Percentiles rank a stretch among this genome's conserved stretches.
Conservation (phyloP, 92 coral and sea anemone genomes). For the Epizoanthus rinbou region DNA sequence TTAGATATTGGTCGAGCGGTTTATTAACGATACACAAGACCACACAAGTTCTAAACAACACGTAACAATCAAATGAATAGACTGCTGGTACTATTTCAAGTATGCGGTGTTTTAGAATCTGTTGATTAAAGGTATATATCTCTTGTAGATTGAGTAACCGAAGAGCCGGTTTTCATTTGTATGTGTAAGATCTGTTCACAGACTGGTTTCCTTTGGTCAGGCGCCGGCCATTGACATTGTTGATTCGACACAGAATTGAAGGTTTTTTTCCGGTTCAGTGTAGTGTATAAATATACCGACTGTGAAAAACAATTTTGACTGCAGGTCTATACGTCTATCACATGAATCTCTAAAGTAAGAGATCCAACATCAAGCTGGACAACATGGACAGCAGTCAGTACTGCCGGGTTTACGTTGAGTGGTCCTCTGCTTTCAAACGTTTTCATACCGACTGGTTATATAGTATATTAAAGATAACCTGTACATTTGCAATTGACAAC, state of each 20-base stretch:
- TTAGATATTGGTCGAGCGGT: conserved; percentile 22
- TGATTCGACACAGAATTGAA: not conserved
- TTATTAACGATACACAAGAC: not conserved
- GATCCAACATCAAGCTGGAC: too few species aligned
- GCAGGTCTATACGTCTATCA: too few species aligned
- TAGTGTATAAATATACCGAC: too few species aligned
- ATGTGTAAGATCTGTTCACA: not conserved
- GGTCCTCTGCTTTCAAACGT: too few species aligned
- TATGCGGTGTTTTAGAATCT: not conserved
- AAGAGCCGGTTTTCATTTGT: not conserved
- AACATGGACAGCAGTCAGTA: too few species aligned
- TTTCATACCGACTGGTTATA: too few species aligned
- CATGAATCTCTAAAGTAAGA: too few species aligned
- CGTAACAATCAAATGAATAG: not conserved
- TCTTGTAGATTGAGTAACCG: not conserved
- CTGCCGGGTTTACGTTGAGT: too few species aligned
- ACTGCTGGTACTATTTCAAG: not conserved
- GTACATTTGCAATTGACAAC: not conserved
- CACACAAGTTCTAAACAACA: not conserved
- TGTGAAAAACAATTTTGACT: too few species aligned
- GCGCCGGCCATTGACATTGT: not conserved
- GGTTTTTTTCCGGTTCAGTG: not conserved
- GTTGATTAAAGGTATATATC: not conserved
- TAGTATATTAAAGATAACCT: too few species aligned
- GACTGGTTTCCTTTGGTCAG: not conserved